A percentile compares a stretch with the other conserved stretches of the same genome.
Conservation (phyloP, 2,888 invertebrate genomes). For the Leucozona laternaria region DNA sequence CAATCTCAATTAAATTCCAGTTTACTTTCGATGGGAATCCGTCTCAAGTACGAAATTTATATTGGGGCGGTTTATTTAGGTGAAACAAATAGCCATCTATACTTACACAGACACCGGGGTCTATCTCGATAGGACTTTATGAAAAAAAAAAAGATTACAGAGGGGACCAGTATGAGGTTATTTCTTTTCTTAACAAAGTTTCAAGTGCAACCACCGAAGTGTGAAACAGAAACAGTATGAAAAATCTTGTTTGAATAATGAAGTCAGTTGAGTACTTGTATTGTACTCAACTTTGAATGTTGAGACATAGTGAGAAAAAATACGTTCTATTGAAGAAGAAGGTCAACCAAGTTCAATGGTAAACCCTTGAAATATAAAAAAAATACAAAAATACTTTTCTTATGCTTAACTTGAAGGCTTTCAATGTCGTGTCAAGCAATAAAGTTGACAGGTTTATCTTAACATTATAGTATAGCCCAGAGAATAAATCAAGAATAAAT, state of each 20-base stretch:
- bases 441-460: too few relatives aligned
- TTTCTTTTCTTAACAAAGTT: slow-evolving; percentile 6
- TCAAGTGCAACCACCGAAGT: slow-evolving; percentile 53
- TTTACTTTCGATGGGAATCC: slow-evolving; percentile 62
- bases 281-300: slow-evolving; percentile 14
- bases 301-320: slow-evolving; percentile 45
- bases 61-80: slow-evolving; percentile 69
- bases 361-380: slow-evolving; percentile 14
- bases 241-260: slow-evolving; percentile 26
- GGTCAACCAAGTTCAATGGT: slow-evolving; percentile 33
- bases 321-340: slow-evolving; percentile 4
- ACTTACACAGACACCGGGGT: slow-evolving; percentile 19
- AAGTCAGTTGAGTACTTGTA: slow-evolving; percentile 27
- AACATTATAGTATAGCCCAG: too few relatives aligned
- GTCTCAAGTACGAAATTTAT: slow-evolving; percentile 66
- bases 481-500: too few relatives aligned
- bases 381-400: neutral
- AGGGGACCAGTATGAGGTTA: neutral
- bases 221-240: slow-evolving; percentile 45
- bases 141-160: neutral
- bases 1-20: slow-evolving; percentile 56
- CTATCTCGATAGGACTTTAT: slow-evolving; percentile 7
- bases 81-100: slow-evolving; percentile 53
- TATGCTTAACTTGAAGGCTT: neutral
- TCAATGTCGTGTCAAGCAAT: too few relatives aligned